phyloP scores from a whole-genome alignment of 2,888 invertebrate genomes.

The Apamea anceps region DNA sequence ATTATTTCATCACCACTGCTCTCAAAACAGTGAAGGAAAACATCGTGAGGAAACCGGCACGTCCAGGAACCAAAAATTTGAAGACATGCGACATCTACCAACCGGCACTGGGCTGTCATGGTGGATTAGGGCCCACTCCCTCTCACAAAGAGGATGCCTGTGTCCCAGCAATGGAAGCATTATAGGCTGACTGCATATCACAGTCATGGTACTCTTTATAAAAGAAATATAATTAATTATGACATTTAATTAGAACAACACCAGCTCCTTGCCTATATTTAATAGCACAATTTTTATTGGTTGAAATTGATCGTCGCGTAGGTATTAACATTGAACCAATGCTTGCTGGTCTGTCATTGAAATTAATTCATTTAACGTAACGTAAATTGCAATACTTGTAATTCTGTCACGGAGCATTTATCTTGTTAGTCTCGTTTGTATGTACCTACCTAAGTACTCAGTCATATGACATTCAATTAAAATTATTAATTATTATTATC shows the following conservation, averaged over 20 bases:
- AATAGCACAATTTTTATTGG: neutral
- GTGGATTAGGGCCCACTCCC: no score
- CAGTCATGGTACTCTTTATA: no score
- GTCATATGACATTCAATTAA: neutral
- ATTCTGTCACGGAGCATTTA: slow-evolving; percentile 13
- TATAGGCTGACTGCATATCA: no score
- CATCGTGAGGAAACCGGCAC: no score
- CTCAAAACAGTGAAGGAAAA: no score
- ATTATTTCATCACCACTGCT: no score
- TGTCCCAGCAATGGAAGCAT: no score
- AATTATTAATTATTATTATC: neutral
- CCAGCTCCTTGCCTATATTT: slow-evolving; percentile 15
- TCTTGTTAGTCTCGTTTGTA: neutral
- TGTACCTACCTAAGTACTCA: neutral
- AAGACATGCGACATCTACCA: no score
- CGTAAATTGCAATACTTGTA: neutral
- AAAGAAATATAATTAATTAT: no score
- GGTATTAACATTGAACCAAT: slow-evolving; percentile 40
- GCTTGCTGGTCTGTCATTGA: slow-evolving; percentile 29
- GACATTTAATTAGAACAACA: neutral
- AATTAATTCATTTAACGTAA: slow-evolving; percentile 31
- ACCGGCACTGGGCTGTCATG: no score
- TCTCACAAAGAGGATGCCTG: no score
- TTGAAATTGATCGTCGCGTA: slow-evolving; percentile 15
- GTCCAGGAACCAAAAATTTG: no score